A percentile compares a stretch with the other conserved stretches of the same genome.
Conservation (phyloP, 2,113 vertebrate genomes). For the Menidia beryllina region DNA sequence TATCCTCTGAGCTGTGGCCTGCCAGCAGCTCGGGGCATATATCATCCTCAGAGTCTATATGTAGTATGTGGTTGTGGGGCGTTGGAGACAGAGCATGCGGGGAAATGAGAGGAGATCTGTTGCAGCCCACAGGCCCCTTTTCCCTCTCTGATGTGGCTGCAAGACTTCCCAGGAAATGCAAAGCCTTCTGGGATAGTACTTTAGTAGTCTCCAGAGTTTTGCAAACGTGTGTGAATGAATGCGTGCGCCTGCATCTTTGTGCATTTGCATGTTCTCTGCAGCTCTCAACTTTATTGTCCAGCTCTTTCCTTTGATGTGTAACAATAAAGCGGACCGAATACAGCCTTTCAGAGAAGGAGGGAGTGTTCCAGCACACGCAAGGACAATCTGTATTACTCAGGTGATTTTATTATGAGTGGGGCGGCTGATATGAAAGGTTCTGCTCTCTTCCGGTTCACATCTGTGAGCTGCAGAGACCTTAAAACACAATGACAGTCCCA, state of each 20-base stretch:
- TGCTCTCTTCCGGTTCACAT: slow-evolving; percentile 32
- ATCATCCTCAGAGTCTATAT: slow-evolving; percentile 61
- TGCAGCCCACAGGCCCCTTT: slow-evolving; percentile 71
- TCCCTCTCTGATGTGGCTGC: slow-evolving; percentile 76
- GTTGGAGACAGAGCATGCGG: slow-evolving; percentile 63
- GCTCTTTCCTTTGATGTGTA: slow-evolving; percentile 53
- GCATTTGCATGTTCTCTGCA: slow-evolving; percentile 17
- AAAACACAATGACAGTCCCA: slow-evolving; percentile 31
- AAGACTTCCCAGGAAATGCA: slow-evolving; percentile 68
- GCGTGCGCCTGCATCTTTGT: slow-evolving; percentile 16
- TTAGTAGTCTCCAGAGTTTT: slow-evolving; percentile 57
- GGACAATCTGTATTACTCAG: slow-evolving; percentile 31
- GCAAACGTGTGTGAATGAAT: slow-evolving; percentile 41
- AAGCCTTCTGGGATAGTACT: slow-evolving; percentile 67
- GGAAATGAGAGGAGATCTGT: slow-evolving; percentile 75
- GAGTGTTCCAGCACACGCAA: slow-evolving; percentile 30
- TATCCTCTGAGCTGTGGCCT: slow-evolving; percentile 30
- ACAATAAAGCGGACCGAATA: slow-evolving; percentile 35
- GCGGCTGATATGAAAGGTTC: slow-evolving; percentile 15
- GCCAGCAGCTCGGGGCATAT: slow-evolving; percentile 46
- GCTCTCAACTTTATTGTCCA: slow-evolving; percentile 17
- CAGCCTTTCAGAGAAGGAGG: slow-evolving; percentile 44
- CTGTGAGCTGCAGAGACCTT: slow-evolving; percentile 18
- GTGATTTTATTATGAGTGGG: slow-evolving; percentile 30
- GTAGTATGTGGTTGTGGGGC: slow-evolving; percentile 61